Evolutionary conservation across 2,797 vertebrate genomes (phyloP).

Genomic region (Lagodon rhomboides): DNA sequence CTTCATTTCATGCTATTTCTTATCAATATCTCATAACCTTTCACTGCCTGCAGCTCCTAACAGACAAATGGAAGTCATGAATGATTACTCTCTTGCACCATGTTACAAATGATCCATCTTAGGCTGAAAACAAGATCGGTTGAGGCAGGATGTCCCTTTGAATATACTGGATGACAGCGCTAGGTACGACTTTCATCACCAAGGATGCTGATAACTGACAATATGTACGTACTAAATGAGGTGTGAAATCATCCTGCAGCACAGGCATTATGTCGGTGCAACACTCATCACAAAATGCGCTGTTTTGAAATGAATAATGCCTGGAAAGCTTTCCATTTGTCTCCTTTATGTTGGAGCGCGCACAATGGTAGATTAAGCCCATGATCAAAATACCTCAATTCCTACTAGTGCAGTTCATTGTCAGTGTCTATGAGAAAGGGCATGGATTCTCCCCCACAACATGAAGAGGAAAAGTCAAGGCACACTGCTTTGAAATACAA

Average conservation of each 20-base stretch:
- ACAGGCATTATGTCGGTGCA: background rate
- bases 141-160: slow-evolving; percentile 32
- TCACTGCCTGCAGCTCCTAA: slow-evolving; percentile 34
- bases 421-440: background rate
- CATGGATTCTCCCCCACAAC: background rate
- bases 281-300: background rate
- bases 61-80: slow-evolving; percentile 33
- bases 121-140: slow-evolving; percentile 25
- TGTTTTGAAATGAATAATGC: background rate
- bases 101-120: slow-evolving; percentile 23
- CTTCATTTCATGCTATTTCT: slow-evolving; percentile 54
- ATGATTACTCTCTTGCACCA: slow-evolving; percentile 18
- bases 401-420: background rate
- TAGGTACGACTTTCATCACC: slow-evolving; percentile 22
- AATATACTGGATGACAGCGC: slow-evolving; percentile 44
- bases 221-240: slow-evolving; percentile 21
- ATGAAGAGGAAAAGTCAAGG: no score
- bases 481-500: no score
- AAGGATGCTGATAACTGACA: slow-evolving; percentile 29
- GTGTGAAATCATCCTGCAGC: slow-evolving; percentile 9
- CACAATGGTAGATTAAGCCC: background rate
- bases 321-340: background rate
- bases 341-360: background rate
- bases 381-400: background rate
- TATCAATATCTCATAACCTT: slow-evolving; percentile 72